Percentiles rank a stretch among this genome's conserved stretches.
These are phyloP conservation scores for Bradypus variegatus DNA, from an alignment of 2,797 vertebrate species.

Conservation along the genomic window DNA sequence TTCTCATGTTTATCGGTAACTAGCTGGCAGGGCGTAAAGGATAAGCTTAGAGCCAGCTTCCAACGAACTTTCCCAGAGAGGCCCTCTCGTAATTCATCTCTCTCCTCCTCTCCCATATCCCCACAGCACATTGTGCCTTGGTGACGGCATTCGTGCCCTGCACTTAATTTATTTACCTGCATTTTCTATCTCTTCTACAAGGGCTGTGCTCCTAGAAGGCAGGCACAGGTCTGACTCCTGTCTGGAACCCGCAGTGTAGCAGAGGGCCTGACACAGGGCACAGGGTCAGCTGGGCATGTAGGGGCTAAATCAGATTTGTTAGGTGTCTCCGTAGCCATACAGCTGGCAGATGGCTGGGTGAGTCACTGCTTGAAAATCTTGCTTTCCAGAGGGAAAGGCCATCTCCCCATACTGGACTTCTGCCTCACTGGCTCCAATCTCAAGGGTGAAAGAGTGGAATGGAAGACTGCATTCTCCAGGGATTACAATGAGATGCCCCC, in stretches of 20 bases:
- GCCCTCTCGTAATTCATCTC: neutral
- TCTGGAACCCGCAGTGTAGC: neutral
- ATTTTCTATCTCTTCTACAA: neutral
- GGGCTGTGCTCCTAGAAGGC: neutral
- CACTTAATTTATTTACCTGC: neutral
- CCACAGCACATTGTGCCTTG: neutral
- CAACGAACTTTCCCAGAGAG: neutral
- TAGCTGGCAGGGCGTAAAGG: neutral
- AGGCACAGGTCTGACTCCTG: neutral
- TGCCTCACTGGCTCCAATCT: neutral
- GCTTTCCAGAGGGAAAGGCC: slow-evolving; percentile 15
- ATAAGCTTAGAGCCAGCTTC: neutral
- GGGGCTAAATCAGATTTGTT: neutral
- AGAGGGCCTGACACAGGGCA: neutral
- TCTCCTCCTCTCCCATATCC: neutral
- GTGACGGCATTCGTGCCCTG: neutral
- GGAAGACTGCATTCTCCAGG: neutral
- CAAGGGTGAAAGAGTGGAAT: neutral
- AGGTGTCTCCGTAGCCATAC: neutral
- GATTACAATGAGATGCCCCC: slow-evolving; percentile 2
- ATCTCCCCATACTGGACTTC: neutral
- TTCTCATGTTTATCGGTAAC: neutral
- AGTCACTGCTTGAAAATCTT: neutral
- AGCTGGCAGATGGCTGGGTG: neutral
- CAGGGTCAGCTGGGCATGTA: neutral